A percentile compares a stretch with the other conserved stretches of the same genome.
Conservation (phyloP, 2,797 vertebrate species). For the Sebastes minor region DNA sequence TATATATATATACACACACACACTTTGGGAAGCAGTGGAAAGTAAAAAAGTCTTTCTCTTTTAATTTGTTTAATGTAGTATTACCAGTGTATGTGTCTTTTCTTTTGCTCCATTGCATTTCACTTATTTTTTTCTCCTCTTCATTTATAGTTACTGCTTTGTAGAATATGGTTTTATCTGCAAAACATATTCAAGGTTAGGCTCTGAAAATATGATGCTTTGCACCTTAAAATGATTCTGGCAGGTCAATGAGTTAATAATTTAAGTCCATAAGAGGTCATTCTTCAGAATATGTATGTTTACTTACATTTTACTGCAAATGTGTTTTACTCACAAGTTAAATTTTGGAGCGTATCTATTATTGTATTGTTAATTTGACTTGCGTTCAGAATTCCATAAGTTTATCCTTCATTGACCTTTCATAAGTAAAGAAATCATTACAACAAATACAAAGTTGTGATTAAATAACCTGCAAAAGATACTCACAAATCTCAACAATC, state of each 20-base stretch:
- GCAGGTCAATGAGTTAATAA: neutral
- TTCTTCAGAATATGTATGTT: neutral
- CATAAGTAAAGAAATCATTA: neutral
- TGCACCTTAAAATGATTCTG: neutral
- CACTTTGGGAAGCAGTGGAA: neutral
- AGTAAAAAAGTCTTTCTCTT: neutral
- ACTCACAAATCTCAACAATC: neutral
- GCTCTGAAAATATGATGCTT: neutral
- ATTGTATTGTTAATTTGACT: neutral
- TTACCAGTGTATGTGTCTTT: neutral
- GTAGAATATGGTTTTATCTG: neutral
- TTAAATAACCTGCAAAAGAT: neutral
- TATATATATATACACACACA: neutral
- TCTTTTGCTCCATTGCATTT: neutral
- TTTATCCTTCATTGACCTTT: neutral
- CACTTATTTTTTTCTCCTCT: neutral
- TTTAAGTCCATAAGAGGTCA: neutral
- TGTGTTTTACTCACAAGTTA: neutral
- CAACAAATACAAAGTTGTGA: neutral
- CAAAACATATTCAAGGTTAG: neutral
- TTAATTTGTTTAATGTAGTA: neutral
- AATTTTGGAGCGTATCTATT: neutral
- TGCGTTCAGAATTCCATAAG: neutral
- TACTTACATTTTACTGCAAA: neutral
- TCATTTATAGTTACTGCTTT: neutral